Evolutionary conservation across 2,888 invertebrate genomes (phyloP), one percentile per base, ranked within the genome.

Genomic region (Heliconius ismenius): DNA sequence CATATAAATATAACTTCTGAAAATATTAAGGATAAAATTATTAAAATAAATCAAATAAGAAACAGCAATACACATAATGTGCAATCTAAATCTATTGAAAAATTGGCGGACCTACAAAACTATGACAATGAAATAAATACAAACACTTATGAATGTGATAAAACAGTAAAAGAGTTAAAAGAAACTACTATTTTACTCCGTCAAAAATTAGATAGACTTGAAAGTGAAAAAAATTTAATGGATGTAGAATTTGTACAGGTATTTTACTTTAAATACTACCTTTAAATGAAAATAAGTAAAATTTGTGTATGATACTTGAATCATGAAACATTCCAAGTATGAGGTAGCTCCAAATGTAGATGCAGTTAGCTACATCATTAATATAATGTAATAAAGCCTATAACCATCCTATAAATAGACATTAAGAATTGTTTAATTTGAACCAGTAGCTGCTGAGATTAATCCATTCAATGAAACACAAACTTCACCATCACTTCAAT

Each of bases 181-280:
- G 93, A 93, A 86, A 88, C 84, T 72, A 87, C 91, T 58, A 90
- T 93, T 80, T 81, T 90, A 77, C 83, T 92, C 67, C 87, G 89
- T 77, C 93, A 93, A 82, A 92, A 90, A 82, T 83, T 92, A 64
- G 91, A 92, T 81, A 86, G 87, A 63, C 84, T 93, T 28, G 89
- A 91, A 82, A 91, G 90, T 87, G 92, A 92, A 79, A 89, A 86
- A 83, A 92, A 91, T 88, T 84, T 90, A 63, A 91, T 92, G 91
- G 90, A 91, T 83, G 88, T 90, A 73, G 93, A 93, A 83, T 92
- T 85, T 85, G 86, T 88, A 73, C 92, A 93, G 89, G 93, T 93
- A 60, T 24, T 67, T 32, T 3, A 54, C 0, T 64, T 21, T 49
- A 11, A n/a, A 58, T 58, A n/a, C 3, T 11, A n/a, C 11, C n/a